A percentile compares a stretch with the other conserved stretches of the same genome.
phyloP scores from a whole-genome alignment of 1,140 invertebrate genomes.

The Luehdorfia chinensis region DNA sequence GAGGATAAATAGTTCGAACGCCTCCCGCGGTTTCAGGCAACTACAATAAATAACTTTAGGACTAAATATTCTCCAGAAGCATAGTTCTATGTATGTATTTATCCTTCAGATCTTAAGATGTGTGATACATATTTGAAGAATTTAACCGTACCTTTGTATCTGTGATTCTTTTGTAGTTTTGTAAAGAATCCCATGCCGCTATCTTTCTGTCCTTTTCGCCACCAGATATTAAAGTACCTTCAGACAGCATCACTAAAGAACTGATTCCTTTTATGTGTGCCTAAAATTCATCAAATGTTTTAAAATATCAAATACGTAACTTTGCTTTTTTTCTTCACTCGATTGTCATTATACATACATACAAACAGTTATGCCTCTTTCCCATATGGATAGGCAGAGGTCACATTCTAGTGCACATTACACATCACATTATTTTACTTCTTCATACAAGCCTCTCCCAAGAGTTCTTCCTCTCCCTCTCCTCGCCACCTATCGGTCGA shows the following conservation, averaged over 20 bases:
- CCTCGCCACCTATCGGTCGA: no score
- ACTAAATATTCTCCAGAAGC: no score
- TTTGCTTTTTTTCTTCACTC: no score
- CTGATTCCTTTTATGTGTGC: slow-evolving; percentile 92
- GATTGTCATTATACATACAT: no score
- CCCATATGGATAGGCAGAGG: no score
- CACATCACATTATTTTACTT: no score
- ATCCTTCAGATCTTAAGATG: neutral
- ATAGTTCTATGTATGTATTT: neutral
- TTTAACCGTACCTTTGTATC: slow-evolving; percentile 84
- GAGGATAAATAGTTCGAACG: slow-evolving; percentile 91
- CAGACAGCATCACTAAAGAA: slow-evolving; percentile 90
- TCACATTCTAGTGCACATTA: no score
- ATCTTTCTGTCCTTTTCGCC: slow-evolving; percentile 94
- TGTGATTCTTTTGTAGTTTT: slow-evolving; percentile 93
- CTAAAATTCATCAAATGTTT: slow-evolving; percentile 57
- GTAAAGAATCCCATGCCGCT: slow-evolving; percentile 93
- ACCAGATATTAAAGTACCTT: slow-evolving; percentile 92
- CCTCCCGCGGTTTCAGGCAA: slow-evolving; percentile 90
- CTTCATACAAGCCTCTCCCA: no score
- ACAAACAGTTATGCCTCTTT: no score
- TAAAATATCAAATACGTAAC: no score
- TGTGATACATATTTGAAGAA: neutral
- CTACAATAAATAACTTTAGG: slow-evolving; percentile 65
- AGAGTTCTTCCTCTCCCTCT: no score